Conservation (phyloP, 2,113 vertebrate genomes). For the Gallinago jamesoni region DNA sequence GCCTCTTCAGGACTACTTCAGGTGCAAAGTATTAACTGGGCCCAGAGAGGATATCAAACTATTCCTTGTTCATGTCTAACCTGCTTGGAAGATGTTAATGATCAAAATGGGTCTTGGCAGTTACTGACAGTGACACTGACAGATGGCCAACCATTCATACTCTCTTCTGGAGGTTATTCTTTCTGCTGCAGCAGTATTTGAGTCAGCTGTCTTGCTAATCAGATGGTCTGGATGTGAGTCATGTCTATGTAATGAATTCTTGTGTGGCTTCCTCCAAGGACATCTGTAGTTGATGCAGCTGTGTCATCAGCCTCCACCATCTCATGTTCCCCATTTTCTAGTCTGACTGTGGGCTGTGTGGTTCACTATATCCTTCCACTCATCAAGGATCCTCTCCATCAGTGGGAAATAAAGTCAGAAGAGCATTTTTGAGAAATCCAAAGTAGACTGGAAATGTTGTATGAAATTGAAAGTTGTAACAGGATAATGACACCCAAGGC, state of each 20-base stretch:
- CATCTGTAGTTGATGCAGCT: neutral
- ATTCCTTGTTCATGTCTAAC: neutral
- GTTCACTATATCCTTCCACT: neutral
- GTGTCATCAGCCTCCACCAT: neutral
- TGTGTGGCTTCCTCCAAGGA: neutral
- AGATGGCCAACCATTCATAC: accelerated
- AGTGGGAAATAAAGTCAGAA: neutral
- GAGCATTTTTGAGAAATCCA: neutral
- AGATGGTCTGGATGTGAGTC: neutral
- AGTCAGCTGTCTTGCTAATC: neutral
- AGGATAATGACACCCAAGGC: neutral
- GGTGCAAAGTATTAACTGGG: neutral
- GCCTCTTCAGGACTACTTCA: neutral
- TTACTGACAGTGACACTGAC: neutral
- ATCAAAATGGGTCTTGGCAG: neutral
- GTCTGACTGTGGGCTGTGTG: neutral
- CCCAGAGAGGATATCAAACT: neutral
- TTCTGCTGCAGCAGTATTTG: neutral
- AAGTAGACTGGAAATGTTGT: neutral
- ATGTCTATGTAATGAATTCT: neutral
- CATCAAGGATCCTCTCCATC: neutral
- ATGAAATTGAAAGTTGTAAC: neutral
- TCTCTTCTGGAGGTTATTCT: neutral
- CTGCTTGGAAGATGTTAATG: neutral
- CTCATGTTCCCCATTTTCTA: accelerated